Evolutionary conservation across 2,888 invertebrate species (phyloP).

Genomic region (Sinotaia quadrata): DNA sequence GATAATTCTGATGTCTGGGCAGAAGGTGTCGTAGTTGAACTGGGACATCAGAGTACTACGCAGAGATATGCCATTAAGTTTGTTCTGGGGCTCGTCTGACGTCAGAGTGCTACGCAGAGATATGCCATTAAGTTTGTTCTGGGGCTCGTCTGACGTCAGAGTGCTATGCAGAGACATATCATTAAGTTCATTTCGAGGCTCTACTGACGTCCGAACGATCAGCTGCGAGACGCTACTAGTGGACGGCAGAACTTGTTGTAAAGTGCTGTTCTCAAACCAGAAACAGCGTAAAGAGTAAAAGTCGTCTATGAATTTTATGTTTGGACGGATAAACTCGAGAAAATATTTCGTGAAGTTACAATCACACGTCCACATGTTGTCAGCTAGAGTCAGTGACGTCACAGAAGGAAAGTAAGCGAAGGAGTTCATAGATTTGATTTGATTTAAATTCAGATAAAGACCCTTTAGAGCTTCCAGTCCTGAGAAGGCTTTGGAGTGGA

Average conservation of each 20-base stretch:
- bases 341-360: conserved; percentile 36
- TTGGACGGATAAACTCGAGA: conserved; percentile 11
- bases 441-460: conserved; percentile 42
- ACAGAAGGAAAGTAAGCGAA: not conserved
- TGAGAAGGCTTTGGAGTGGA: conserved; percentile 37
- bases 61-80: no score
- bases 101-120: not conserved
- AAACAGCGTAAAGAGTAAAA: conserved; percentile 19
- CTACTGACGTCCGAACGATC: not conserved
- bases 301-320: conserved; percentile 13
- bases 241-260: no score
- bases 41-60: not conserved
- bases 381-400: conserved; percentile 21
- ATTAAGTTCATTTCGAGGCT: not conserved
- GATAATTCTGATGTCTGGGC: not conserved
- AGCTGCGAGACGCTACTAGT: no score
- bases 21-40: not conserved
- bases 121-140: no score
- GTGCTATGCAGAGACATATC: not conserved
- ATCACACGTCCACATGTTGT: conserved; percentile 42
- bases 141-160: not conserved
- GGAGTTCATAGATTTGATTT: conserved; percentile 22
- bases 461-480: conserved; percentile 31
- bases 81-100: not conserved
- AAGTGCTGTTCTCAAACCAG: not conserved